Base-by-base conservation (phyloP, 2,888 invertebrate genomes). In the Apamea monoglypha region DNA sequence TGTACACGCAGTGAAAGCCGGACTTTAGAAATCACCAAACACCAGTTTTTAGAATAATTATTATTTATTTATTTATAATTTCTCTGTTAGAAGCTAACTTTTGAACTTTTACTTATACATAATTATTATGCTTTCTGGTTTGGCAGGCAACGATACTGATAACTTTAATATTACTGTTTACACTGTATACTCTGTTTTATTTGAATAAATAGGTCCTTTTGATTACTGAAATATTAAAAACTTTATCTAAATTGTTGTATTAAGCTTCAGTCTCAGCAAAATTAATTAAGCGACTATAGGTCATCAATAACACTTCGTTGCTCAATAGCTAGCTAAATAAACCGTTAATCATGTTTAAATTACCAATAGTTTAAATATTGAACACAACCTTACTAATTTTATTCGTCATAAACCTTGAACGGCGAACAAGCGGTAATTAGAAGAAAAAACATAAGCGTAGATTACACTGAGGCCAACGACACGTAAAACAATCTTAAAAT, bases 1-100 rank as follows among this genome's bases (percentile, higher is more conserved):
- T 74, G 75, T 82, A 80, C 82, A 76, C 76, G 61, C n/a, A 88
- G 89, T 88, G 88, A 88, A 88, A 88, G 88, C 85, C 78, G 76
- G 74, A 63, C 78, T 88, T 86, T 88, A 89, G 88, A 89, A 88
- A 88, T 84, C 88, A 80, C 67, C 68, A 74, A 83, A 81, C 78
- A 87, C 85, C 78, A 80, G 86, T 86, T 89, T 88, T 83, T 69
- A 44, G 81, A 77, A 87, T 89, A 77, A 77, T 87, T 56, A 75
- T 82, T 63, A 70, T 81, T 80, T 72, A 86, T 86, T 88, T 82
- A 83, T 86, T 88, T 81, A 75, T 79, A 80, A 82, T 81, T 74
- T 81, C 76, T 84, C 64, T 78, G 74, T 74, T 68, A 68, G 32
- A 74, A 72, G 61, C 36, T 36, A 79, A 66, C 53, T 56, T 56